Evolutionary conservation across 2,797 vertebrate genomes (phyloP), one percentile per base, ranked within the genome.

Genomic region (Knipowitschia caucasica): DNA sequence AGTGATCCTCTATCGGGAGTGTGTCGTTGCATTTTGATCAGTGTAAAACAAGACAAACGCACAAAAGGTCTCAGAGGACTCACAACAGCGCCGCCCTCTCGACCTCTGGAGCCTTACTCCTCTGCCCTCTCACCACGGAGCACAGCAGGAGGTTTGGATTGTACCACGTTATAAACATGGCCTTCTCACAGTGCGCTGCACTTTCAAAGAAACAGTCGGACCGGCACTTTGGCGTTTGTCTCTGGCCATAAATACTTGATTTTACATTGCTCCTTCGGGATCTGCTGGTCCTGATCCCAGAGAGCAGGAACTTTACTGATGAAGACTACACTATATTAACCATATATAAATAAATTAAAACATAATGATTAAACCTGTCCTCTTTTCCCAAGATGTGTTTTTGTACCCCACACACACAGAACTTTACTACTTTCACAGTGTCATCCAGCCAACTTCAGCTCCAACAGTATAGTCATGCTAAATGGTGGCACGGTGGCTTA

Each of bases 171-270:
- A 71, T 30, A 17, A 55, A 50, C 53, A 66, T 64, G 44, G 50
- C 49, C 56, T 62, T 56, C 36, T 49, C 61, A 34, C 43, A 14
- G 36, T 36, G 61, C 58, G 64, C 45, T 51, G 27, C 44, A 40
- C 50, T 49, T 52, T 50, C 45, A 42, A 29, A 76, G 25, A 67
- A 17, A 54, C 18, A 4, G 18, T 23, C 29, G 9, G 25, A 50
- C 68, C 59, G 58, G 52, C 60, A 49, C 76, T 71, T 78, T 81
- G 60, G 43, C 67, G 53, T 78, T 76, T 68, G 55, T 70, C 64
- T 56, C 2, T 53, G 56, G 65, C 71, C 62, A 53, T 72, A 87
- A 88, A 88, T 86, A 82, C 84, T 63, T 73, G n/a, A n/a, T n/a
- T 73, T 69, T 59, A 57, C 64, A 72, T 68, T 61, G 65, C 50